Evolutionary conservation across 1,140 invertebrate species (phyloP).

Genomic region (Dendrolimus punctatus): DNA sequence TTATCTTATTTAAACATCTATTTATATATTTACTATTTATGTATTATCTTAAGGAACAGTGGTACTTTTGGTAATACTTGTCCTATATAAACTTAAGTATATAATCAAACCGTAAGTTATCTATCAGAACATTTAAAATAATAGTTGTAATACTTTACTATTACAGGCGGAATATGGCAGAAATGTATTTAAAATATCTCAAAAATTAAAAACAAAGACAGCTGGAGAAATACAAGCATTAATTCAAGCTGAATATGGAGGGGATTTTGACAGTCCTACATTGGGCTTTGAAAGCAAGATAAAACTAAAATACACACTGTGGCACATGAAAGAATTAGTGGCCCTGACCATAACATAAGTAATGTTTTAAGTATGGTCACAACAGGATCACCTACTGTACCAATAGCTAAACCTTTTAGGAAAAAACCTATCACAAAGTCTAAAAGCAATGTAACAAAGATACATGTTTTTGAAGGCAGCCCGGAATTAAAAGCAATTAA

Average conservation of each 20-base stretch:
- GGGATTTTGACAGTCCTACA: slow-evolving; percentile 39
- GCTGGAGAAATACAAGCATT: slow-evolving; percentile 73
- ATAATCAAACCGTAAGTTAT: too few relatives aligned
- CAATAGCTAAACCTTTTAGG: slow-evolving; percentile 26
- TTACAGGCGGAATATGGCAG: slow-evolving; percentile 76
- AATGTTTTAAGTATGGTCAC: slow-evolving; percentile 71
- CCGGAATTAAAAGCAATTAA: slow-evolving; percentile 21
- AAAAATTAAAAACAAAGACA: slow-evolving; percentile 76
- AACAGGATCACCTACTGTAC: slow-evolving; percentile 68
- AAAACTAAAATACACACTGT: slow-evolving; percentile 33
- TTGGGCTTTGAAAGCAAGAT: slow-evolving; percentile 36
- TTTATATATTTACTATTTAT: too few relatives aligned
- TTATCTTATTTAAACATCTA: too few relatives aligned
- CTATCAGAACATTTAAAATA: too few relatives aligned
- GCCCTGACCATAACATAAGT: slow-evolving; percentile 55
- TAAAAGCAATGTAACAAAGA: slow-evolving; percentile 28
- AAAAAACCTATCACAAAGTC: slow-evolving; percentile 31
- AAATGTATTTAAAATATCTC: slow-evolving; percentile 75
- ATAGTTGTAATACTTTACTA: slow-evolving; percentile 5
- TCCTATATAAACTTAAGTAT: too few relatives aligned
- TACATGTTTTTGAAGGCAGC: slow-evolving; percentile 13
- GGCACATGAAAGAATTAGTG: slow-evolving; percentile 52
- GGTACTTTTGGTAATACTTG: too few relatives aligned
- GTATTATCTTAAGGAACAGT: too few relatives aligned
- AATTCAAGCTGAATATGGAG: slow-evolving; percentile 64